These are phyloP conservation scores for Trichacis sp. DNA, from an alignment of 2,888 invertebrate species.

Conservation along the genomic window DNA sequence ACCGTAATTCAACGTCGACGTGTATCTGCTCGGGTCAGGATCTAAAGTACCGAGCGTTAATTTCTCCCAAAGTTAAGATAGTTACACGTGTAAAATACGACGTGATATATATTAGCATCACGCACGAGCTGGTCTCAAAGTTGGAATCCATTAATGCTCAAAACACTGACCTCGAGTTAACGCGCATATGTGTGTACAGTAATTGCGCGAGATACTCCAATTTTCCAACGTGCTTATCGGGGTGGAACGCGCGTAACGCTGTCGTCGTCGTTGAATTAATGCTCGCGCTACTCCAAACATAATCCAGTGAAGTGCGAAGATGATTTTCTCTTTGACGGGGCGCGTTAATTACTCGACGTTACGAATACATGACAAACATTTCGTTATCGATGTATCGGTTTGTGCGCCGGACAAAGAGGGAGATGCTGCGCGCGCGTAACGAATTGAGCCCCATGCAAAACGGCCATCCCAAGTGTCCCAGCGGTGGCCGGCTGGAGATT, in stretches of 20 bases:
- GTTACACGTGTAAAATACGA: neutral
- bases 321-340: neutral
- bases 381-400: neutral
- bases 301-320: neutral
- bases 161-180: neutral
- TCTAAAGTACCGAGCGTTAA: too few species aligned
- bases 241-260: neutral
- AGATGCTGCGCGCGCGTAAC: too few species aligned
- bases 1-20: too few species aligned
- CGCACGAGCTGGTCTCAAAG: neutral
- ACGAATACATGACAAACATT: neutral
- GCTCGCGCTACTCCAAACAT: too few species aligned
- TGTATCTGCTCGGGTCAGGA: too few species aligned
- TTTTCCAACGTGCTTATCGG: neutral
- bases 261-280: neutral
- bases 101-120: neutral
- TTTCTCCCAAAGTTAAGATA: too few species aligned
- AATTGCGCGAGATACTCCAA: neutral
- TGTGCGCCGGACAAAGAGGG: neutral
- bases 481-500: neutral
- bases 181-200: neutral
- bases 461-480: neutral
- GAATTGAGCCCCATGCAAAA: neutral
- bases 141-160: neutral
- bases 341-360: slow-evolving; percentile 1